Conservation (phyloP, 2,888 invertebrate species). For the Mythimna lalbum region DNA sequence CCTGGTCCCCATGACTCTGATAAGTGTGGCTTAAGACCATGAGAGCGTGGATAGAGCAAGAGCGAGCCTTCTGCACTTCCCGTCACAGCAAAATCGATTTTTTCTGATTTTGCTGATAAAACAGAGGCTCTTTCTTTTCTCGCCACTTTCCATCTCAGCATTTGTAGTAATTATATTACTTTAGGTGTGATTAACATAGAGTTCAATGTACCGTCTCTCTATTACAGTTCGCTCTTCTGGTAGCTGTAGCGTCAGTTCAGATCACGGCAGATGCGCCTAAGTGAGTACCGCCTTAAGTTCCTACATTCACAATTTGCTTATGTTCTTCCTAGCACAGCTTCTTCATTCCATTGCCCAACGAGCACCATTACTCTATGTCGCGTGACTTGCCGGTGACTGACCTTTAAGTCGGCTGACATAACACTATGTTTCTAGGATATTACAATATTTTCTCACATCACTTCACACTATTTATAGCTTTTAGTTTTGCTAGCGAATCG, state of each 20-base stretch:
- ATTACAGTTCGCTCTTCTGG: constrained; percentile 88
- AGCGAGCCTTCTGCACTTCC: neutral
- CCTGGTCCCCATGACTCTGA: neutral
- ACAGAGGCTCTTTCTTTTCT: neutral
- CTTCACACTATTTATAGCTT: constrained; percentile 4
- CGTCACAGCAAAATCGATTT: neutral
- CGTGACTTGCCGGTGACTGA: constrained; percentile 15
- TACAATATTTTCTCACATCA: constrained; percentile 3
- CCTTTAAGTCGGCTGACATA: constrained; percentile 21
- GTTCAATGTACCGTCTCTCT: constrained; percentile 58
- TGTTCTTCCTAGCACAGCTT: neutral
- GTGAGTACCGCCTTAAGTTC: constrained; percentile 75
- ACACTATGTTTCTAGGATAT: constrained; percentile 9
- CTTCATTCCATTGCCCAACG: neutral
- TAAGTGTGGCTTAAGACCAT: neutral
- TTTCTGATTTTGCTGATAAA: neutral
- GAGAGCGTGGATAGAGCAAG: neutral
- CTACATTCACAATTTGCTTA: neutral
- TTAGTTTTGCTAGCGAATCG: constrained; percentile 40
- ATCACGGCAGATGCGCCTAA: constrained; percentile 86
- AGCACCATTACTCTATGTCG: neutral
- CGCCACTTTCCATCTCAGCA: too few species aligned
- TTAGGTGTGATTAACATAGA: constrained; percentile 4
- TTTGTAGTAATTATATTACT: too few species aligned
- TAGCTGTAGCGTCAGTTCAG: constrained; percentile 82